A percentile compares a stretch with the other conserved stretches of the same genome.
Evolutionary conservation across 2,797 vertebrate species (phyloP).

Genomic region (Picus viridis): DNA sequence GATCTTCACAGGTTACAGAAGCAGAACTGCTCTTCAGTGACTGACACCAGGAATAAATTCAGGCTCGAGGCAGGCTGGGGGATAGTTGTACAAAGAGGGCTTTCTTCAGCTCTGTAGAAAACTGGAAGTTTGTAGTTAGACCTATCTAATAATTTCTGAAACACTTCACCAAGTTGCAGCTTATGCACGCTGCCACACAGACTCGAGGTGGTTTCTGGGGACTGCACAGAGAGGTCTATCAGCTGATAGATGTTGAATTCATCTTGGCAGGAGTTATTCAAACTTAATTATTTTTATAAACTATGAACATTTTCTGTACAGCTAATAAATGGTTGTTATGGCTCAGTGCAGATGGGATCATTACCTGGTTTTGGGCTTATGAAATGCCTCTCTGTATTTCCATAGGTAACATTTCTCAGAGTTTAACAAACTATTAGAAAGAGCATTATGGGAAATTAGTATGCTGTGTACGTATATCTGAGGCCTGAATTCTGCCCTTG

Average conservation of each 20-base stretch:
- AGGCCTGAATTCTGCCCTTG: constrained; percentile 47
- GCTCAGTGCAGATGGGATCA: constrained; percentile 17
- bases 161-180: background rate
- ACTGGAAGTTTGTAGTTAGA: background rate
- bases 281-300: background rate
- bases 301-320: background rate
- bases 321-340: constrained; percentile 9
- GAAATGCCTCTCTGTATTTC: constrained; percentile 51
- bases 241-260: background rate
- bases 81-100: background rate
- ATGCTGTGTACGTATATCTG: constrained; percentile 42
- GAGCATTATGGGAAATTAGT: constrained; percentile 50
- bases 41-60: background rate
- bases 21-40: background rate
- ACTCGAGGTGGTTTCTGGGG: background rate
- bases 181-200: accelerated
- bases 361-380: constrained; percentile 4
- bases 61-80: background rate
- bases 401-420: constrained; percentile 22
- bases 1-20: background rate
- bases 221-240: background rate
- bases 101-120: background rate
- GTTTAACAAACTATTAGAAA: constrained; percentile 53
- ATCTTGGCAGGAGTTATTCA: background rate
- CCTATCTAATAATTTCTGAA: background rate